Base-by-base conservation (phyloP, 2,888 invertebrate species). In the Drosophila leonis region DNA sequence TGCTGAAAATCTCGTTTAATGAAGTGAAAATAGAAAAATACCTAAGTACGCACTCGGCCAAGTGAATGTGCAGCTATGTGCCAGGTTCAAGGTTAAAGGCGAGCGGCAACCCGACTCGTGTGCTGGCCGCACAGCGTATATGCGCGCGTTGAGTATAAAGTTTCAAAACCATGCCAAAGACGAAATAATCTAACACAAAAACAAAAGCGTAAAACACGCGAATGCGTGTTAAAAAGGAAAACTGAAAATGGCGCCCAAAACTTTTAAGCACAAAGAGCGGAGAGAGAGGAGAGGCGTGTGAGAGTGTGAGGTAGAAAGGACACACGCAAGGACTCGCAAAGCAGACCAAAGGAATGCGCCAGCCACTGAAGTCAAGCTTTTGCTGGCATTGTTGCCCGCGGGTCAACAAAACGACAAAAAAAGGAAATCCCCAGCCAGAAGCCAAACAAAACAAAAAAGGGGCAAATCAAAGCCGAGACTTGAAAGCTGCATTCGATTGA, bases 11-110 rank as follows among this genome's bases (percentile, higher is more conserved):
- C 81, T 54, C 68, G 83, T 74, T 78, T 83, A 83, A 85, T 88
- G 83, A 88, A 85, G 83, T 83, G 83, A 83, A 78, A 83, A 83
- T 83, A 76, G 69, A 80, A 80, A 80, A 75, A 73, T 48, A 29
- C 31, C 42, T 37, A 54, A 71, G 66, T 59, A 65, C 59, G 63
- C 52, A 46, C 46, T 60, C 37, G 33, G 27, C 10, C 20, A 48
- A 35, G 29, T 24, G 59, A 54, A 24, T 54, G 62, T 61, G 60
- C 24, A 48, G 67, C 61, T 39, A 44, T 59, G 72, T 54, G 66
- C 56, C 77, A 66, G 66, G 79, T 78, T 77, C 77, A 78, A 78
- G 78, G 78, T 60, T 72, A 62, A 42, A 65, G 48, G 46, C 49
- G 29, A 62, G 46, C 48, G 60, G 61, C 62, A 59, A 55, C 60